A percentile compares a stretch with the other conserved stretches of the same genome.
These are phyloP conservation scores for Chromoteleia sp. DNA, from an alignment of 2,888 invertebrate genomes.

Conservation along the genomic window DNA sequence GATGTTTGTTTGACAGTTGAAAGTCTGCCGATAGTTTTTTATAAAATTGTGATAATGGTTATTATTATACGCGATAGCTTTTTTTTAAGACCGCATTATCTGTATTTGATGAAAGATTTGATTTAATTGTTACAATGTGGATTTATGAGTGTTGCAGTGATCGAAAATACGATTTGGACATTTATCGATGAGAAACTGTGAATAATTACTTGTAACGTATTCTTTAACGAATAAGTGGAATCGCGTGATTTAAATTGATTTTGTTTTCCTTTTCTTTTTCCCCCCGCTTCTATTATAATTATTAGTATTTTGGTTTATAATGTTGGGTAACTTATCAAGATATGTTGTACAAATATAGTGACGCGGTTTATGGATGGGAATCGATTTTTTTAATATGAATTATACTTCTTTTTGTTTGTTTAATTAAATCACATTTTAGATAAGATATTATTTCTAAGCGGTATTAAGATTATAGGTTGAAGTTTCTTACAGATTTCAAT, in stretches of 20 bases:
- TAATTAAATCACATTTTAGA: too few relatives aligned
- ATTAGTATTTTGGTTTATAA: slow-evolving; percentile 6
- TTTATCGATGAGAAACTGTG: slow-evolving; percentile 27
- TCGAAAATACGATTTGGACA: slow-evolving; percentile 18
- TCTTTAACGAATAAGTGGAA: slow-evolving; percentile 15
- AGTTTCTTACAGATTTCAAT: too few relatives aligned
- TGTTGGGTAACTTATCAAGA: neutral
- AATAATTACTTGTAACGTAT: slow-evolving; percentile 20
- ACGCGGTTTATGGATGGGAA: neutral
- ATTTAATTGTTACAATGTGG: slow-evolving; percentile 12
- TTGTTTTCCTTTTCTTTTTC: too few relatives aligned
- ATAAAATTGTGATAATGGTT: slow-evolving; percentile 3
- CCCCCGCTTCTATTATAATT: neutral
- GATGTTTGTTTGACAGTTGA: slow-evolving; percentile 6
- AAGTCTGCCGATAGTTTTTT: slow-evolving; percentile 13
- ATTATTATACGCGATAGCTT: slow-evolving; percentile 3
- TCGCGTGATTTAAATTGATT: slow-evolving; percentile 17
- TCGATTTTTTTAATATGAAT: too few relatives aligned
- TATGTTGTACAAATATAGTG: neutral
- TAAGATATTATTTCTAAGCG: too few relatives aligned
- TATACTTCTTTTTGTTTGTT: too few relatives aligned
- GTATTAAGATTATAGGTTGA: too few relatives aligned
- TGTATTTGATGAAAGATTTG: slow-evolving; percentile 25
- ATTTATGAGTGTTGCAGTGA: slow-evolving; percentile 41
- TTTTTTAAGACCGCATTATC: neutral